phyloP scores from a whole-genome alignment of 2,888 invertebrate genomes.

The Sipha maydis region DNA sequence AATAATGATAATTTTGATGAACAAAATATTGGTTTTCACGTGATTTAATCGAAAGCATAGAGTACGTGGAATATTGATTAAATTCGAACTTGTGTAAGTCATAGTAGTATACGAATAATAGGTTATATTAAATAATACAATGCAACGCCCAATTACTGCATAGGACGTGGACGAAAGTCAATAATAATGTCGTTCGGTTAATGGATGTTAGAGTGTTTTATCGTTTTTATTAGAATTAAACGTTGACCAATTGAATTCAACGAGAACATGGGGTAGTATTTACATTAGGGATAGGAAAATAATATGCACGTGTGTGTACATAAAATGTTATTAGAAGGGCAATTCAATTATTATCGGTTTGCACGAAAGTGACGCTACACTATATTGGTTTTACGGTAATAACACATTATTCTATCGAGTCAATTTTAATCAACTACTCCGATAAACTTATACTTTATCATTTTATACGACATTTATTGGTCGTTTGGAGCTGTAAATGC shows the following conservation, averaged over 20 bases:
- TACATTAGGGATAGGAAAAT: neutral
- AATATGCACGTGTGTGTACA: slow-evolving; percentile 6
- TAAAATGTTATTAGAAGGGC: slow-evolving; percentile 13
- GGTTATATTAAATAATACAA: no score
- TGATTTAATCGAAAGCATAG: no score
- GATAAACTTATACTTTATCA: slow-evolving; percentile 5
- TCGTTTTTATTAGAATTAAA: neutral
- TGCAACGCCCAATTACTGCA: neutral
- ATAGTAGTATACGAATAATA: no score
- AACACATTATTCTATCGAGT: neutral
- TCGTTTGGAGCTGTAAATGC: neutral
- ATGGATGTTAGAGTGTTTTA: neutral
- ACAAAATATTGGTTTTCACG: no score
- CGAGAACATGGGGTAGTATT: neutral
- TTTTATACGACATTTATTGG: slow-evolving; percentile 37
- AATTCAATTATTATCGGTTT: slow-evolving; percentile 25
- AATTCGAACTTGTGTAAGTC: no score
- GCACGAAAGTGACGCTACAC: neutral
- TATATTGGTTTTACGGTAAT: neutral
- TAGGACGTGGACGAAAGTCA: neutral
- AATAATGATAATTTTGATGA: no score
- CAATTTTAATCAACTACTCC: slow-evolving; percentile 30
- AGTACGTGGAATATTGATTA: no score
- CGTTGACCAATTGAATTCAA: slow-evolving; percentile 3
- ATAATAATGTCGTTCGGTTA: neutral